phyloP scores from a whole-genome alignment of 1,140 invertebrate genomes.

The Drosophila bipectinata region DNA sequence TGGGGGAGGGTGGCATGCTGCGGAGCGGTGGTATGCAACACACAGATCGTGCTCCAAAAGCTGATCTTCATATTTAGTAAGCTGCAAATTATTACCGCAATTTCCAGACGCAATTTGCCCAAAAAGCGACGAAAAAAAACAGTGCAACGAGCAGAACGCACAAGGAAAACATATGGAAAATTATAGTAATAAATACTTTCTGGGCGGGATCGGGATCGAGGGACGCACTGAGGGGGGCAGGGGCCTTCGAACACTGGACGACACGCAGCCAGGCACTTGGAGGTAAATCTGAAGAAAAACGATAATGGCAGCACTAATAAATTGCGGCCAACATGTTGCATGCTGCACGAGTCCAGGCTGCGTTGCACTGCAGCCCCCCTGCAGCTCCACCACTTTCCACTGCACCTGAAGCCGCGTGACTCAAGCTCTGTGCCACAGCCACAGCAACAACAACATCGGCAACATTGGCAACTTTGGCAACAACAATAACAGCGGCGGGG shows the following conservation, averaged over 20 bases:
- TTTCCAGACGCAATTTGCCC: conserved; percentile 79
- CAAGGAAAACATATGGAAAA: conserved; percentile 81
- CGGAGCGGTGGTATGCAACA: conserved; percentile 10
- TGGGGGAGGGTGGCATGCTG: conserved; percentile 11
- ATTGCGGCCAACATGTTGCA: conserved; percentile 81
- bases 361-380: conserved; percentile 5
- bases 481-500: conserved; percentile 32
- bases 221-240: conserved; percentile 1
- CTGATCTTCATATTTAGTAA: conserved; percentile 81
- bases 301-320: conserved; percentile 83
- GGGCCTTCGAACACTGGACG: conserved; percentile 30
- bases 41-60: conserved; percentile 52
- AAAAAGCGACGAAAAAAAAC: conserved; percentile 47
- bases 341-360: conserved; percentile 63
- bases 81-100: conserved; percentile 79
- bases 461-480: too few relatives aligned
- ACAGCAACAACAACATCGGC: conserved; percentile 3
- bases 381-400: conserved; percentile 3
- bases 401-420: conserved; percentile 71
- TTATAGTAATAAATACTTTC: conserved; percentile 81
- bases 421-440: conserved; percentile 38
- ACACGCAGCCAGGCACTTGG: conserved; percentile 44
- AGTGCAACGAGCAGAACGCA: conserved; percentile 66
- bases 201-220: conserved; percentile 13
- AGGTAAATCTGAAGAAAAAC: conserved; percentile 81